Evolutionary conservation across 1,140 invertebrate species (phyloP).

Genomic region (Lordiphosa collinella): DNA sequence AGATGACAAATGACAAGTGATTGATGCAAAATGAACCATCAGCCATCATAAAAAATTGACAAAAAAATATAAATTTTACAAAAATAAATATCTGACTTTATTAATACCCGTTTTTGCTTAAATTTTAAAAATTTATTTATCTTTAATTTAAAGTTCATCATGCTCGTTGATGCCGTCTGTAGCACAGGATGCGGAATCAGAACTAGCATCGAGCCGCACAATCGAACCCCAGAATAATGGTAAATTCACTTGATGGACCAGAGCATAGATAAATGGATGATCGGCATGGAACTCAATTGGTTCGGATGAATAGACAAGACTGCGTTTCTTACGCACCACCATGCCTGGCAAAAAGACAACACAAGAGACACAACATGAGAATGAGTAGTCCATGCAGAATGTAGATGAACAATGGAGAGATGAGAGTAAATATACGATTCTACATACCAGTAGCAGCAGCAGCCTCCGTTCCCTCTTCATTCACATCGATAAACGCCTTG

Average conservation of each 20-base stretch:
- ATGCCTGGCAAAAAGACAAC: slow-evolving; percentile 49
- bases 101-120: slow-evolving; percentile 19
- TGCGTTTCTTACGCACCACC: slow-evolving; percentile 51
- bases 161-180: slow-evolving; percentile 21
- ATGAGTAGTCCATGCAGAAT: neutral
- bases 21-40: too few species aligned
- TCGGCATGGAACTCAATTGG: slow-evolving; percentile 55
- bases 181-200: slow-evolving; percentile 2
- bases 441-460: slow-evolving; percentile 79
- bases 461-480: slow-evolving; percentile 83
- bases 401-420: slow-evolving; percentile 6
- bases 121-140: slow-evolving; percentile 4
- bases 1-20: too few species aligned
- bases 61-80: neutral
- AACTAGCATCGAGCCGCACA: slow-evolving; percentile 23
- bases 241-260: slow-evolving; percentile 34
- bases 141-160: slow-evolving; percentile 41
- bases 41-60: neutral
- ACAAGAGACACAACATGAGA: slow-evolving; percentile 25
- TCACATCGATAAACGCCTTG: slow-evolving; percentile 82
- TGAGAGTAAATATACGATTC: slow-evolving; percentile 2
- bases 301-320: slow-evolving; percentile 23
- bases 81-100: slow-evolving; percentile 22
- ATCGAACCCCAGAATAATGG: slow-evolving; percentile 56
- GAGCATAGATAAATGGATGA: slow-evolving; percentile 70